Percentiles rank a stretch among this genome's conserved stretches.
phyloP scores from a whole-genome alignment of 2,888 invertebrate genomes.

The Sminthurides aquaticus region DNA sequence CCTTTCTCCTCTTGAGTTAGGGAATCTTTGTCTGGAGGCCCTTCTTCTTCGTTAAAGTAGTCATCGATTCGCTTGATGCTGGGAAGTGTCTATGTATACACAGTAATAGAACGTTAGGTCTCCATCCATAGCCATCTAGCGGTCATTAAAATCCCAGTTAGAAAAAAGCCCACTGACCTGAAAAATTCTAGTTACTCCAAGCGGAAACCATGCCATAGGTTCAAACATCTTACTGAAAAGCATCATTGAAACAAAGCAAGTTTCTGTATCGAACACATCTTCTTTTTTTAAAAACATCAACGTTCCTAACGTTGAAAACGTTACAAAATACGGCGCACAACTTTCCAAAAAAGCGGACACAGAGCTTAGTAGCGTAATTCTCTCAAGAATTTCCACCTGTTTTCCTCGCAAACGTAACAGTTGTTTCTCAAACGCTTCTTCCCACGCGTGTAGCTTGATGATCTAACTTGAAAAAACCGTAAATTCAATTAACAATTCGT shows the following conservation, averaged over 20 bases:
- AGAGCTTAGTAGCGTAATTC: neutral
- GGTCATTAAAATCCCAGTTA: neutral
- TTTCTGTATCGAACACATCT: neutral
- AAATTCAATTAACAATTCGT: too few relatives aligned
- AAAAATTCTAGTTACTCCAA: slow-evolving; percentile 5
- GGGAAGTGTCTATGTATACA: too few relatives aligned
- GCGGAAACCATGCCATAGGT: neutral
- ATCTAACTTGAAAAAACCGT: neutral
- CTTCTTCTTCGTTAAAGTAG: neutral
- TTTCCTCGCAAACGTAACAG: neutral
- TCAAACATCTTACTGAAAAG: slow-evolving; percentile 11
- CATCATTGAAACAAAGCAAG: neutral
- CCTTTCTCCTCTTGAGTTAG: neutral
- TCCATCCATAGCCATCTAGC: neutral
- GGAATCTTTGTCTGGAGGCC: neutral
- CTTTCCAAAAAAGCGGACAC: slow-evolving; percentile 33
- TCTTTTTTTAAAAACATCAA: slow-evolving; percentile 19
- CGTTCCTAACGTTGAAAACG: slow-evolving; percentile 25
- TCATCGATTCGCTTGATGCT: neutral
- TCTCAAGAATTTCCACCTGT: neutral
- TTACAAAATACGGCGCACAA: slow-evolving; percentile 24
- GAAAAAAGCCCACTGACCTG: neutral
- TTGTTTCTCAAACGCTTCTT: neutral
- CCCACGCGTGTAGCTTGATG: neutral
- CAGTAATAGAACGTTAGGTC: too few relatives aligned